These are phyloP conservation scores for Octopus bimaculoides DNA, from an alignment of 1,140 invertebrate genomes.

Conservation along the genomic window DNA sequence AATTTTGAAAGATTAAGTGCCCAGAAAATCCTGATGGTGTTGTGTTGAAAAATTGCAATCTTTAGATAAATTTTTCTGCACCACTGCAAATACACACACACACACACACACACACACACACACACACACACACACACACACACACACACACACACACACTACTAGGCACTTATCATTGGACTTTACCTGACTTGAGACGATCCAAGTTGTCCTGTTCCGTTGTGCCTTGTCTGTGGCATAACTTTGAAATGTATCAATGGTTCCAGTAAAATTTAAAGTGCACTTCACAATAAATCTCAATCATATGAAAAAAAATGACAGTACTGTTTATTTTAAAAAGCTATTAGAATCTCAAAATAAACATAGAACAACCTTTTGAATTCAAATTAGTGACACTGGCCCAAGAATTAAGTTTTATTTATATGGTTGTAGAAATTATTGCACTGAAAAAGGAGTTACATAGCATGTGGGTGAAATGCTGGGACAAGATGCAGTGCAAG, in stretches of 20 bases:
- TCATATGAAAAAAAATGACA: background rate
- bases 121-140: background rate
- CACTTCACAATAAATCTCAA: background rate
- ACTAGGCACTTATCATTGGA: background rate
- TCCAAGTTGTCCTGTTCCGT: slow-evolving; percentile 4
- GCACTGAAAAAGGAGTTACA: background rate
- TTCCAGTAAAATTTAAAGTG: background rate
- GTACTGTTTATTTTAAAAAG: slow-evolving; percentile 2
- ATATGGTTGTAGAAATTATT: background rate
- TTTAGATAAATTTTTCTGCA: background rate
- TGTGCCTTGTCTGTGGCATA: slow-evolving; percentile 1
- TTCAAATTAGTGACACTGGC: background rate
- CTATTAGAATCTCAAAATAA: slow-evolving; percentile 7
- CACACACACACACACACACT: background rate
- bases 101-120: background rate
- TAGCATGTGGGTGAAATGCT: background rate
- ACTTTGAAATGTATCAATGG: background rate
- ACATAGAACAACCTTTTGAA: background rate
- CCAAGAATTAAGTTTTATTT: background rate
- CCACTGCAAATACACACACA: background rate
- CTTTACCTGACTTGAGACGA: background rate
- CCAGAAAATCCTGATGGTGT: background rate
- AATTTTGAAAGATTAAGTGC: background rate
- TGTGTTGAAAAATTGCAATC: slow-evolving; percentile 4
- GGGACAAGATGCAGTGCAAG: background rate